These are phyloP conservation scores for Drosophila kurseongensis DNA, from an alignment of 1,140 invertebrate genomes.

Conservation along the genomic window DNA sequence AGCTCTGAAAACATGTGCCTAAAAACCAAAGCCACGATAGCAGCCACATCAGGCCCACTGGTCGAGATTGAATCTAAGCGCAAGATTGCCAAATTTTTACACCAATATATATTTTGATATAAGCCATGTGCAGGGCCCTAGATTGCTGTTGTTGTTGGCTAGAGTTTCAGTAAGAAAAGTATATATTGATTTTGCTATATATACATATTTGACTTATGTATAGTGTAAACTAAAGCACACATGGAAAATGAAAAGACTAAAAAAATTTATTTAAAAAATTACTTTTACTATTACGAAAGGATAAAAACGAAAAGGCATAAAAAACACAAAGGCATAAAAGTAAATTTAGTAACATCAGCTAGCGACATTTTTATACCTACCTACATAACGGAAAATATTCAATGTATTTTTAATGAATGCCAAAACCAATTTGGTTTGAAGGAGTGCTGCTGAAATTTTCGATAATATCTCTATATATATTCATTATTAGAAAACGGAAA, in stretches of 20 bases:
- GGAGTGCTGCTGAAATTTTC: constrained; percentile 70
- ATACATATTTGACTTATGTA: constrained; percentile 74
- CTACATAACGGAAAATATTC: constrained; percentile 32
- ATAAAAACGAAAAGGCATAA: constrained; percentile 13
- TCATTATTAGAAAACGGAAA: constrained; percentile 24
- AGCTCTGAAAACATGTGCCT: constrained; percentile 81
- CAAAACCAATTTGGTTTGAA: constrained; percentile 66
- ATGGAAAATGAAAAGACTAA: constrained; percentile 83
- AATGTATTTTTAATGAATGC: constrained; percentile 66
- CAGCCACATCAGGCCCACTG: constrained; percentile 14
- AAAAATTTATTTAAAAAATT: constrained; percentile 70
- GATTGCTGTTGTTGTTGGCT: constrained; percentile 37
- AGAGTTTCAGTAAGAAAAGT: constrained; percentile 57
- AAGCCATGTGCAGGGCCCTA: constrained; percentile 26
- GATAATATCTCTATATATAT: constrained; percentile 40
- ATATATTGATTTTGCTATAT: constrained; percentile 78
- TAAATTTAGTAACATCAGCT: constrained; percentile 63
- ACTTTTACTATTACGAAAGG: constrained; percentile 50
- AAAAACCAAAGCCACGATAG: constrained; percentile 57
- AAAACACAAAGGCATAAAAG: constrained; percentile 55
- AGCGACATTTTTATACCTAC: constrained; percentile 60
- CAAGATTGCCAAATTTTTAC: constrained; percentile 67
- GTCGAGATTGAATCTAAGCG: constrained; percentile 47
- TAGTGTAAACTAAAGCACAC: constrained; percentile 79
- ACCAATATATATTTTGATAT: constrained; percentile 50